Evolutionary conservation across 2,797 vertebrate species (phyloP), one percentile per base, ranked within the genome.

Genomic region (Neosilurus mollespiculum): DNA sequence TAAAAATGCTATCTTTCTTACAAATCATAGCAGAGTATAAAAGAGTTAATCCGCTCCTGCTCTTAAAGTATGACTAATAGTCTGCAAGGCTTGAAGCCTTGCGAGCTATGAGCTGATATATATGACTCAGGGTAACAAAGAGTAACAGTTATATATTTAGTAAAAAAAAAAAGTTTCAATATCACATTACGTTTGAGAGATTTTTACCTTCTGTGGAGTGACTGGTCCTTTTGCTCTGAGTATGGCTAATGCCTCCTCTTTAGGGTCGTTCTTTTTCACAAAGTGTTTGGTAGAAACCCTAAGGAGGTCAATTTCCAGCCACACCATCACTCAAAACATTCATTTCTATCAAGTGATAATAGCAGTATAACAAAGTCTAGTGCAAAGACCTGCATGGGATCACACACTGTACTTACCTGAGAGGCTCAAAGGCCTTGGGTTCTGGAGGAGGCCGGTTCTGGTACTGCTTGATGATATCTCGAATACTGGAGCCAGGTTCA

Each of bases 201-300:
- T 22, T 9, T 37, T 78, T 84, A 91, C 90, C 88, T 86, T 89
- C 2, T 78, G 62, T 24, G 83, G 78, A 30, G 80, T 9, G 54
- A n/a, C 18, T 6, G 92, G 93, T 56, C 82, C 80, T 80, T 88
- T 86, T 76, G 83, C 88, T 88, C 77, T 90, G 16, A 96, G 93
- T 86, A 94, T 97, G 76, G 95, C 95, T 89, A 99, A 91, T 61
- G 98, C 98, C 88, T 99, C 97, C 1, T 96, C 91, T 92, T 98
- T 99, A 10, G 97, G 97, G 85, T 97, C 93, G 0, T 70, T 94
- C 88, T 93, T 97, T 93, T 95, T 98, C 2, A 92, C 0, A 86
- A 99, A 97, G 0, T 89, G 85, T 58, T 90, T 95, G 49, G 79
- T 0, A 14, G 90, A 37, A 86, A 78, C 88, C 90, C 95, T 96